phyloP scores from a whole-genome alignment of 2,797 vertebrate species.

The Leontopithecus rosalia region DNA sequence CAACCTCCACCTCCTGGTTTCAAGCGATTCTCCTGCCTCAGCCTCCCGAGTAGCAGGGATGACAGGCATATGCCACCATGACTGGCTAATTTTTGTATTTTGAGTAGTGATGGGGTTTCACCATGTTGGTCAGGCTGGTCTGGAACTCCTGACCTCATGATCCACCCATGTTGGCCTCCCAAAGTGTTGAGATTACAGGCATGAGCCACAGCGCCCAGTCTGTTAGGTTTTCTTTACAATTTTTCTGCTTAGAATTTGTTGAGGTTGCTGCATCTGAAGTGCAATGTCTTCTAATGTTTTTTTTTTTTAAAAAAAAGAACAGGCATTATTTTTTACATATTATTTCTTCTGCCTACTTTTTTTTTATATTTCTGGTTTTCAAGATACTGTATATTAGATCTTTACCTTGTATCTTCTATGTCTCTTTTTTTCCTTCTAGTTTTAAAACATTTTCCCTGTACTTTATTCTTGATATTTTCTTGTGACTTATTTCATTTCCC shows the following conservation, averaged over 20 bases:
- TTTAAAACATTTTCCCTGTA: background rate
- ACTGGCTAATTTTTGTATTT: no score
- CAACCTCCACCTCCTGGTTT: no score
- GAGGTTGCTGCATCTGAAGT: background rate
- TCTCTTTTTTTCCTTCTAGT: background rate
- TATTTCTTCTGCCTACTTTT: background rate
- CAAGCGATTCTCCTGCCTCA: no score
- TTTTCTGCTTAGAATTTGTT: background rate
- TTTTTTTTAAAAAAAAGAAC: background rate
- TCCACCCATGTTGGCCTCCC: no score
- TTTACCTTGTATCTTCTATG: background rate
- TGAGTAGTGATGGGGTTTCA: no score
- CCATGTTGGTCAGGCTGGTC: no score
- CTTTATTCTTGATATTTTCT: background rate
- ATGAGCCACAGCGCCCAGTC: fast-evolving
- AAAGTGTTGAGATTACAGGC: no score
- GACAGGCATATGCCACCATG: no score
- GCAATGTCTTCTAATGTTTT: background rate
- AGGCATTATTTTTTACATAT: background rate
- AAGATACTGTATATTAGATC: background rate
- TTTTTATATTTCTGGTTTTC: background rate
- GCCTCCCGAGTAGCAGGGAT: no score
- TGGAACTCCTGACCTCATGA: no score
- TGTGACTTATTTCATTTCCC: background rate
- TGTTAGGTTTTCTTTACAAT: background rate